phyloP scores from a whole-genome alignment of 2,113 vertebrate genomes.

The Tursiops truncatus region DNA sequence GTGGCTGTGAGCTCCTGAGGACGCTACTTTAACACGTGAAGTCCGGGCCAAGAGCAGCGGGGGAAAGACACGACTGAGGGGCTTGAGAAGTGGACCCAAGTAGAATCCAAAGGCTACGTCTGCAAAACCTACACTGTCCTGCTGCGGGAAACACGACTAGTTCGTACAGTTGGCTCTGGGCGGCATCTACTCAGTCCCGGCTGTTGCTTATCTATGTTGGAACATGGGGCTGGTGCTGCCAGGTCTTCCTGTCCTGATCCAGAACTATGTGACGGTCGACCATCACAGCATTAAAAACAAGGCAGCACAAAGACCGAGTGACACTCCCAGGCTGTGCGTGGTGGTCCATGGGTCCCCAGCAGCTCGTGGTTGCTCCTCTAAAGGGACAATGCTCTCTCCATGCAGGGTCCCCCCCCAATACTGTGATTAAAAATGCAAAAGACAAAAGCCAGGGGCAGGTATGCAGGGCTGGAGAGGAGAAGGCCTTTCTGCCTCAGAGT shows the following conservation, averaged over 20 bases:
- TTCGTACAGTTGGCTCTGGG: not conserved
- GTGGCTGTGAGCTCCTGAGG: not conserved
- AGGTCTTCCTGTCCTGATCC: not conserved
- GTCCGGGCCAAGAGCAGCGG: no score
- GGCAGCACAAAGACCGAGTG: not conserved
- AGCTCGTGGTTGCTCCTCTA: not conserved
- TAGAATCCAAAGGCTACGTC: not conserved
- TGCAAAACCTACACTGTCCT: not conserved
- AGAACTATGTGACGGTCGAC: not conserved
- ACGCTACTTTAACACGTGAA: no score
- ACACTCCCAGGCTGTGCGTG: rapidly evolving
- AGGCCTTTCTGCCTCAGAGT: not conserved
- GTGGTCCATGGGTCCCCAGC: not conserved
- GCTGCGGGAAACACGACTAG: no score
- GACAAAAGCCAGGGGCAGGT: not conserved
- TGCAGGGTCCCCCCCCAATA: not conserved
- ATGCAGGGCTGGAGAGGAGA: not conserved
- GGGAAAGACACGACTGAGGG: not conserved
- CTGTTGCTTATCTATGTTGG: rapidly evolving
- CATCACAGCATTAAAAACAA: not conserved
- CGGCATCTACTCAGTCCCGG: not conserved
- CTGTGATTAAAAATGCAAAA: not conserved
- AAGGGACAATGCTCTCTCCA: no score
- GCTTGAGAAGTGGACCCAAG: not conserved
- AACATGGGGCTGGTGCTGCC: not conserved